phyloP scores from a whole-genome alignment of 2,113 vertebrate genomes.

The Rhynchopsitta pachyrhyncha region DNA sequence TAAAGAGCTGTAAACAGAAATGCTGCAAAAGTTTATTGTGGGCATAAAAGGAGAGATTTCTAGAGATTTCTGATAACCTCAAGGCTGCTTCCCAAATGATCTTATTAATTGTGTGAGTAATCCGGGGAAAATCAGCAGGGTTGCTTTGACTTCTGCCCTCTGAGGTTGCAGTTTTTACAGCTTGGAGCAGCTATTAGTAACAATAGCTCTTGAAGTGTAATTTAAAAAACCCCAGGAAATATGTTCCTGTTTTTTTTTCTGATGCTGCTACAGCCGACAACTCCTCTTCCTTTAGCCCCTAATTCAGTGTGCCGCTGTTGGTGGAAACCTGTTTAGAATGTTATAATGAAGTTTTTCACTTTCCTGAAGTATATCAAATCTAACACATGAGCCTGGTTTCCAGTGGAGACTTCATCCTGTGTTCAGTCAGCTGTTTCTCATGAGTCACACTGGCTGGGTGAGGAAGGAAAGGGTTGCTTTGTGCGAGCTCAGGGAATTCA shows the following conservation, averaged over 20 bases:
- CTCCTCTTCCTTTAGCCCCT: conserved; percentile 7
- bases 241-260: conserved; percentile 62
- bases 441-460: not conserved
- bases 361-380: conserved; percentile 10
- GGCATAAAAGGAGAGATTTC: conserved; percentile 56
- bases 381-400: not conserved
- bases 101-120: conserved; percentile 66
- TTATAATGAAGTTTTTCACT: conserved; percentile 30
- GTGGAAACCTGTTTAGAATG: conserved; percentile 40
- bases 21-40: conserved; percentile 19
- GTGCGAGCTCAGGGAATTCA: not conserved
- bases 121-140: conserved; percentile 27
- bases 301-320: not conserved
- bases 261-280: conserved; percentile 57
- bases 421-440: conserved; percentile 7
- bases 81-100: conserved; percentile 59
- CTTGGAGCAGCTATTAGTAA: conserved; percentile 53
- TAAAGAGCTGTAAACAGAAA: conserved; percentile 57
- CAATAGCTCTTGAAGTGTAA: conserved; percentile 46
- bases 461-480: not conserved
- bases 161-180: conserved; percentile 44
- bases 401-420: not conserved
- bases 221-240: conserved; percentile 67
- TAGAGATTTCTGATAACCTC: conserved; percentile 72
- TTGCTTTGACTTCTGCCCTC: conserved; percentile 65